These are phyloP conservation scores for Cassiopea andromeda DNA, from an alignment of 30 jellyfish, hydroid and myxozoan genomes.

Conservation along the genomic window DNA sequence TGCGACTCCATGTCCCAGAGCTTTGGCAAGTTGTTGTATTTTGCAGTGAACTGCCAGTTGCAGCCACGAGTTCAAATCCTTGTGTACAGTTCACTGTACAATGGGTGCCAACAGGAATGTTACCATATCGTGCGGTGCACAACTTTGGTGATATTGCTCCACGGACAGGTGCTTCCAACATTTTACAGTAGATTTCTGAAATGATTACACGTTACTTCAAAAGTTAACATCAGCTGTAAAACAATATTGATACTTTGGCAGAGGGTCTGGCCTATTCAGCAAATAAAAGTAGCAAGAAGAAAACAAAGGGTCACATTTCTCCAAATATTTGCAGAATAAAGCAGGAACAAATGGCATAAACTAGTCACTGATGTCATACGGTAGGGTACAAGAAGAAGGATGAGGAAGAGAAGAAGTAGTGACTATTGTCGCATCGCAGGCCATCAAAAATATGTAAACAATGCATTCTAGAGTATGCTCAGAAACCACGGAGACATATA, in stretches of 20 bases:
- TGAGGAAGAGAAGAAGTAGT: no score
- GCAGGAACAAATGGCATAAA: not conserved
- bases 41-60: constrained; percentile 25
- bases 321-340: not conserved
- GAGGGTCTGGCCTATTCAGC: no score
- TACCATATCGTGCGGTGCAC: constrained; percentile 77
- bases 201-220: no score
- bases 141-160: constrained; percentile 79
- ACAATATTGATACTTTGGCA: not conserved
- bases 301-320: not conserved
- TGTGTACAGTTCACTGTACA: constrained; percentile 75
- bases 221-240: no score
- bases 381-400: no score
- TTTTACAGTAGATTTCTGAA: constrained; percentile 83
- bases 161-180: constrained; percentile 74
- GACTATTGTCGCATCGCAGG: no score
- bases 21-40: constrained; percentile 68
- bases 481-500: no score
- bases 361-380: no score
- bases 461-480: no score
- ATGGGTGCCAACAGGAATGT: constrained; percentile 79
- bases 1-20: constrained; percentile 88
- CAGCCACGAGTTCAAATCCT: constrained; percentile 81
- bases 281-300: no score
- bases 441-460: no score